Evolutionary conservation across 2,113 vertebrate genomes (phyloP), one percentile per base, ranked within the genome.

Genomic region (Heptranchias perlo): DNA sequence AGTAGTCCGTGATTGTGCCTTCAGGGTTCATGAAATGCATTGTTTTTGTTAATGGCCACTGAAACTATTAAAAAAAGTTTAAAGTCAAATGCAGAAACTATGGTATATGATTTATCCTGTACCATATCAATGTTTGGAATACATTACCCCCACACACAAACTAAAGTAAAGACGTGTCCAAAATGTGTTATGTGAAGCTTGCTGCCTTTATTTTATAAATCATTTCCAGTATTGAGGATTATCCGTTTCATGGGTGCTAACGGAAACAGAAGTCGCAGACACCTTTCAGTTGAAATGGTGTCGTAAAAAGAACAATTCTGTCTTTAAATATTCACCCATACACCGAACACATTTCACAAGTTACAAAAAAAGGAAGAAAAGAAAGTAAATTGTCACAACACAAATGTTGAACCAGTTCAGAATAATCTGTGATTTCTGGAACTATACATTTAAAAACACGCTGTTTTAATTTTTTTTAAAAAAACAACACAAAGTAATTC

Each of bases 141-240:
- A 61, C 11, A 49, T 95, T 23, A 39, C 18, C 7, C 35, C 18
- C 84, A 47, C 18, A 39, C 1, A 94, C 39, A 67, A 67, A 44
- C 93, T 47, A 23, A 95, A 67, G 64, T 5, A 69, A 95, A 93
- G 89, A 62, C 31, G 65, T 67, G 47, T 49, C 44, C 94, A 95
- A 47, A 69, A 52, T 95, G 39, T 31, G 3, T 16, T 47, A 35
- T 91, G 35, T 95, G 94, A 95, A 95, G 62, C 28, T 31, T 69
- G 47, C 3, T 47, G 44, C 28, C 94, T 95, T 95, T 95, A 95
- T 95, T 95, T 73, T 69, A 95, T 95, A 69, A 69, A 95, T 69
- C 21, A 91, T 54, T 91, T 69, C 44, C 65, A 47, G 44, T 35
- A 65, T 92, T 93, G 89, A 93, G 58, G 89, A 93, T 47, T 65